Evolutionary conservation across 2,113 vertebrate species (phyloP).

Genomic region (Psilopsiagon aurifrons): DNA sequence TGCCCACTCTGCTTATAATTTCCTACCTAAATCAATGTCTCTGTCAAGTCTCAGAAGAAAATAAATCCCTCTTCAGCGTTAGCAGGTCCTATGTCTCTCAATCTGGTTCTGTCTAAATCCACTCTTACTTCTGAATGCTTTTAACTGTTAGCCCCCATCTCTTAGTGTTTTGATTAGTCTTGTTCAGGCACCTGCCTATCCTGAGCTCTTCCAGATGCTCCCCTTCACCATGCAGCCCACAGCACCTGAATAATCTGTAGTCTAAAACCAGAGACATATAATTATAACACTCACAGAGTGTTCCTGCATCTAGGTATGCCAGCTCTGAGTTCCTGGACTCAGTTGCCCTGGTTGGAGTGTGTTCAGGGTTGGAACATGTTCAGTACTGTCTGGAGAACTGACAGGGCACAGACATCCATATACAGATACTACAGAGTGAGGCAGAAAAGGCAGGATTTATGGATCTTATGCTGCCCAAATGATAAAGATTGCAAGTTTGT

Average conservation of each 20-base stretch:
- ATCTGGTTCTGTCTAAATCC: neutral
- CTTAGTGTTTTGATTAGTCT: neutral
- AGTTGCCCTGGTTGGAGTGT: neutral
- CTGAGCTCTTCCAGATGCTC: neutral
- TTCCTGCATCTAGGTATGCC: neutral
- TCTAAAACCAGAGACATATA: neutral
- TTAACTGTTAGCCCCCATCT: neutral
- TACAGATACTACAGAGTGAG: neutral
- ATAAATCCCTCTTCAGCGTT: neutral
- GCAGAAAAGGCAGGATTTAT: neutral
- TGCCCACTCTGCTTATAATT: neutral
- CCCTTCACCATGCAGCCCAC: neutral
- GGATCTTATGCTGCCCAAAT: neutral
- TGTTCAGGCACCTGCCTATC: neutral
- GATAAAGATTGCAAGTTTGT: neutral
- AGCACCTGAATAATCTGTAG: neutral
- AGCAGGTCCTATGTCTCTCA: neutral
- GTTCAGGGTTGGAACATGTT: neutral
- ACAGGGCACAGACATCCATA: neutral
- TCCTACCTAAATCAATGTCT: neutral
- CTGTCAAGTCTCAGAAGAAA: neutral
- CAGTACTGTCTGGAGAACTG: neutral
- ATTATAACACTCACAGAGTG: neutral
- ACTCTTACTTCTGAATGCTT: neutral
- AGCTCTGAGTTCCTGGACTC: neutral